Conservation (phyloP, 2,888 invertebrate genomes). For the Yponomeuta plumbellus region DNA sequence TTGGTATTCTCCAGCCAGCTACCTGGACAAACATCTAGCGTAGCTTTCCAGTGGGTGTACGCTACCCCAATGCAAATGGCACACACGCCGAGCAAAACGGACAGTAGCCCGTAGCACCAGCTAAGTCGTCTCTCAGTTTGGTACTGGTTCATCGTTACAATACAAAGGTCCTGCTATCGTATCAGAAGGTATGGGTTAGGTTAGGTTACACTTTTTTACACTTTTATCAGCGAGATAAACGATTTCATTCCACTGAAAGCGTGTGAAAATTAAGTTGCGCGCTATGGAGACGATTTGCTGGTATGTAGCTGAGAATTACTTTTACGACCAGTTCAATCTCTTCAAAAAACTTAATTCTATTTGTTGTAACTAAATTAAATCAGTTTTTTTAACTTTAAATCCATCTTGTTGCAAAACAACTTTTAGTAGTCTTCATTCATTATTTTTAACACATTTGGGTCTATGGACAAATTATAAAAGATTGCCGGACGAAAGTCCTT, state of each 20-base stretch:
- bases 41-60: constrained; percentile 82
- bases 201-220: no score
- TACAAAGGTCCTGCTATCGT: neutral
- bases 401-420: no score
- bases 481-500: no score
- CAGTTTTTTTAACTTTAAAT: no score
- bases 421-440: no score
- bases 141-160: constrained; percentile 55
- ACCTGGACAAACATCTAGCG: constrained; percentile 79
- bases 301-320: neutral
- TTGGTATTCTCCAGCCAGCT: constrained; percentile 76
- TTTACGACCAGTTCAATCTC: no score
- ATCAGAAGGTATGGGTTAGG: neutral
- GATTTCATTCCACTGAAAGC: neutral
- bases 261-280: neutral
- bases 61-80: constrained; percentile 77
- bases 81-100: constrained; percentile 45
- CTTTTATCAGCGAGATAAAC: neutral
- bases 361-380: no score
- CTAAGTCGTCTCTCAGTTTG: constrained; percentile 55
- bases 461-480: no score
- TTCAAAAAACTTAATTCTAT: no score
- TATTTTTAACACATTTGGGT: no score
- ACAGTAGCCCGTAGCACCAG: constrained; percentile 52
- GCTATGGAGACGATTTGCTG: neutral